Conservation (phyloP, 1,140 invertebrate species). For the Lysiphlebus fabarum region DNA sequence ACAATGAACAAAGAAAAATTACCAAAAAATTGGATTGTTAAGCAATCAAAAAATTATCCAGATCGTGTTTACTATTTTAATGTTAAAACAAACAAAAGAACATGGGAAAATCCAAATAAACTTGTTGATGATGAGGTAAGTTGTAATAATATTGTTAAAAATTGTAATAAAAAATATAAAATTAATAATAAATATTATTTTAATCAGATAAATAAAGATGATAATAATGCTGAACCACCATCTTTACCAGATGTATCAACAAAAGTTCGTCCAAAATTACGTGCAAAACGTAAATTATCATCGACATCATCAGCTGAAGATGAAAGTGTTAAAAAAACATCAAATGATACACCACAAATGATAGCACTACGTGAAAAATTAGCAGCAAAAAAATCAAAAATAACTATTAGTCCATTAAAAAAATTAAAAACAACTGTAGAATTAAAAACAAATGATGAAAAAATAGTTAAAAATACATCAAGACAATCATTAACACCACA, state of each 20-base stretch:
- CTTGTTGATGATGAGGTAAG: slow-evolving; percentile 23
- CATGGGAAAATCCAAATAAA: slow-evolving; percentile 31
- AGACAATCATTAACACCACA: slow-evolving; percentile 26
- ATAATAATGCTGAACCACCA: background rate
- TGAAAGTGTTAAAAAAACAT: no score
- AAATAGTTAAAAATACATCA: background rate
- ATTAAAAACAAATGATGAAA: background rate
- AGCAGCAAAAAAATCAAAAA: slow-evolving; percentile 20
- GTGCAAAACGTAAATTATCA: slow-evolving; percentile 4
- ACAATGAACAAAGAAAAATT: slow-evolving; percentile 21
- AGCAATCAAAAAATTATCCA: slow-evolving; percentile 37
- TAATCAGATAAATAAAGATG: background rate
- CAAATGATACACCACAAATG: slow-evolving; percentile 36
- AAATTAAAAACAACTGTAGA: slow-evolving; percentile 1
- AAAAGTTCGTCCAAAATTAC: slow-evolving; percentile 7
- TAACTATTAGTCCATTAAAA: slow-evolving; percentile 22
- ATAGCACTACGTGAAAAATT: slow-evolving; percentile 29
- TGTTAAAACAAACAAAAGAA: slow-evolving; percentile 35
- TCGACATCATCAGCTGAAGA: background rate
- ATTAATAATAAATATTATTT: no score
- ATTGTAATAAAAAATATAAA: no score
- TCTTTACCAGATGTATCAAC: slow-evolving; percentile 12
- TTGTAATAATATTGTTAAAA: background rate
- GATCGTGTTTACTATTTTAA: slow-evolving; percentile 45
- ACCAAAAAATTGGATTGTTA: slow-evolving; percentile 35